These are phyloP conservation scores for Amblyopsis rosae DNA, from an alignment of 2,113 vertebrate genomes.

Conservation along the genomic window DNA sequence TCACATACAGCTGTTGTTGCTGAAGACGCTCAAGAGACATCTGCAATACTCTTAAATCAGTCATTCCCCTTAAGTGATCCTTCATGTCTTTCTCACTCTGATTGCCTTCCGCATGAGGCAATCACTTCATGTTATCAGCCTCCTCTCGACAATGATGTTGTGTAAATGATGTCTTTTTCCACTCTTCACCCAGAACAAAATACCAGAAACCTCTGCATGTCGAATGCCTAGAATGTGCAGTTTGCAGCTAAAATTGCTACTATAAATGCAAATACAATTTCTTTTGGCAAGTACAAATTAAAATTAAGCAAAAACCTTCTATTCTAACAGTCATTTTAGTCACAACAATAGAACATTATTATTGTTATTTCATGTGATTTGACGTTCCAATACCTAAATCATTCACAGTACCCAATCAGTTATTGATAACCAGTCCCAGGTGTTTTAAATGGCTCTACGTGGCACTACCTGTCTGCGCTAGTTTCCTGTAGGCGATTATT, in stretches of 20 bases:
- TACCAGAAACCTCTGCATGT: conserved; percentile 19
- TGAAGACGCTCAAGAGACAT: conserved; percentile 24
- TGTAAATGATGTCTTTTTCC: conserved; percentile 31
- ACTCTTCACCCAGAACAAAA: conserved; percentile 27
- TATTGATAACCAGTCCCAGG: too few relatives aligned
- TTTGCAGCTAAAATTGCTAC: too few relatives aligned
- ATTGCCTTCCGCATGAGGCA: conserved; percentile 75
- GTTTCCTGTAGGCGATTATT: conserved; percentile 80
- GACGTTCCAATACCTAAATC: too few relatives aligned
- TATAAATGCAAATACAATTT: too few relatives aligned
- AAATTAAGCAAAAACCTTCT: too few relatives aligned
- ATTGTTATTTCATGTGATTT: too few relatives aligned
- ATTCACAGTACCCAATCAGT: too few relatives aligned
- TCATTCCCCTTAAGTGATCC: conserved; percentile 53
- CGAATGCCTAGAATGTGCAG: conserved; percentile 7
- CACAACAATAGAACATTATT: too few relatives aligned
- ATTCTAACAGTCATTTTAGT: too few relatives aligned
- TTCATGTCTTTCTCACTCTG: conserved; percentile 65
- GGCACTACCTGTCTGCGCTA: conserved; percentile 73
- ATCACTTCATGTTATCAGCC: conserved; percentile 74
- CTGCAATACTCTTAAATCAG: conserved; percentile 72
- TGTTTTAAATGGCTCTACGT: too few relatives aligned
- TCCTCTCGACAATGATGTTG: conserved; percentile 44
- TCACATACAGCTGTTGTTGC: conserved; percentile 16
- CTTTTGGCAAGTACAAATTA: too few relatives aligned